Conservation (phyloP, 2,113 vertebrate species). For the Podocnemis expansa region DNA sequence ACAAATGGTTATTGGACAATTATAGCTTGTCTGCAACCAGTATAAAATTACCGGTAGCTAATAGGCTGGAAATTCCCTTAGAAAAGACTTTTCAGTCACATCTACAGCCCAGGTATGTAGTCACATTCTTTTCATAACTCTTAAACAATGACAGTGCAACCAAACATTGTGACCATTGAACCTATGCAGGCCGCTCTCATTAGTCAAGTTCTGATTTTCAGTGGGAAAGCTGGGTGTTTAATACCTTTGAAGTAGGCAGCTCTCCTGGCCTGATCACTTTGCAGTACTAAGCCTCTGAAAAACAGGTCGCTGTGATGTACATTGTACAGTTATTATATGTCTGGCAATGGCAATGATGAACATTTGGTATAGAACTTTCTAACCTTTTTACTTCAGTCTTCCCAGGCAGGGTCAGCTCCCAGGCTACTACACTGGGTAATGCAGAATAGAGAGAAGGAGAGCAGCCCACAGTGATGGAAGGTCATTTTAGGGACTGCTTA, state of each 20-base stretch:
- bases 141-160: conserved; percentile 12
- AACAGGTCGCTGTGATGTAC: neutral
- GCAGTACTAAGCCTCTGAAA: neutral
- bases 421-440: no score
- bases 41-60: conserved; percentile 23
- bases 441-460: no score
- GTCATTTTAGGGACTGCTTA: no score
- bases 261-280: neutral
- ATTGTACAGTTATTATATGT: neutral
- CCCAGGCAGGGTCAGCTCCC: no score
- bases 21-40: conserved; percentile 37
- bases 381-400: no score
- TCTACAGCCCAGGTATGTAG: conserved; percentile 7
- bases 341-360: neutral
- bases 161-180: neutral
- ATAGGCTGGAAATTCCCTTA: conserved; percentile 15
- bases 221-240: neutral
- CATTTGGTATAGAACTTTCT: neutral
- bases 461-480: no score
- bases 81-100: conserved; percentile 24
- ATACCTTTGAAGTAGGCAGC: conserved; percentile 11
- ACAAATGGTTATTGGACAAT: conserved; percentile 41
- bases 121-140: conserved; percentile 25
- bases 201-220: neutral
- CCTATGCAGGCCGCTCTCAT: neutral